Evolutionary conservation across 2,113 vertebrate genomes (phyloP), one percentile per base, ranked within the genome.

Genomic region (Pelusios castaneus): DNA sequence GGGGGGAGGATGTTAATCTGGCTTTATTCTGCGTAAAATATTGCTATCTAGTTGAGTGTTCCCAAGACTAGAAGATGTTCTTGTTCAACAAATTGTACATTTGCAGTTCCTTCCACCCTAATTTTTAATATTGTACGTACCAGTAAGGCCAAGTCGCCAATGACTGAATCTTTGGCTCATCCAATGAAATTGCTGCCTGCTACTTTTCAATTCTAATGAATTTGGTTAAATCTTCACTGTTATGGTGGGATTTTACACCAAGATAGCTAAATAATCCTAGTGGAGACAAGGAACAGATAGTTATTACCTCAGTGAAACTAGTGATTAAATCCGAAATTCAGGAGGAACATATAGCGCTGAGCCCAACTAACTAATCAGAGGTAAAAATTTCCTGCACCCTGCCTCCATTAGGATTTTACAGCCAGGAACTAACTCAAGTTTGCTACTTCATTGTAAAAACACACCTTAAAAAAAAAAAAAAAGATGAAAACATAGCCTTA

Each of bases 51-150:
- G 77, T 3, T 0, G 79, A 87, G 80, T 3, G 17, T 14, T 95
- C 89, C 89, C 87, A 76, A 89, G 93, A 85, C 87, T 87, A 81
- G 79, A 70, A 21, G 84, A 94, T 93, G 77, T 63, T 94, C 84
- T 60, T 93, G 89, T 95, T 85, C 96, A 93, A 92, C 85, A 95
- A 91, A 95, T 80, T 54, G 81, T 83, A 94, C 91, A 90, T 80
- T 94, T 94, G 89, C 85, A 82, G 27, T 91, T 89, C 88, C 43
- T 86, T 56, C 67, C 9, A 34, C 29, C 63, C 38, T 41, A 58
- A 16, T 47, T 54, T 93, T 91, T 91, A 54, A 24, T 80, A 92
- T 92, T 84, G 95, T 8, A 19, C 82, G 86, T 1, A 1, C 41
- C 54, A 54, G 80, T 90, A 86, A 95, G 77, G 90, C 85, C 63